Percentiles rank a stretch among this genome's conserved stretches.
phyloP scores from a whole-genome alignment of 2,113 vertebrate genomes.

The Strigops habroptila region DNA sequence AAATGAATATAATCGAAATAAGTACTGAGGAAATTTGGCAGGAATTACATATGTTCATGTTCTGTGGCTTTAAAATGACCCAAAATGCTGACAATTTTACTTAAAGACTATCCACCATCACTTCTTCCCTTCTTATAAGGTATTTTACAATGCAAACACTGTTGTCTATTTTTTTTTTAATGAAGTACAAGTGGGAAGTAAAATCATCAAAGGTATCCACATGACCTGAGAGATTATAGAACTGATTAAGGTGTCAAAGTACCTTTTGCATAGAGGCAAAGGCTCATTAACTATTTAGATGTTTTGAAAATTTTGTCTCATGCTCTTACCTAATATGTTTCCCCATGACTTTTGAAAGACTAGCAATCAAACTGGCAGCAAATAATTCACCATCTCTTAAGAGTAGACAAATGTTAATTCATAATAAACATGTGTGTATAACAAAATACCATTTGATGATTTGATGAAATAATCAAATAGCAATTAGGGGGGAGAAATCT shows the following conservation, averaged over 20 bases:
- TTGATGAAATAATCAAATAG: neutral
- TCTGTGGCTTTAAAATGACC: neutral
- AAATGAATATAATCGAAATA: neutral
- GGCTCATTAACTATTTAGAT: neutral
- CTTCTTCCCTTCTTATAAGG: neutral
- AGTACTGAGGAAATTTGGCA: neutral
- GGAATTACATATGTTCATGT: neutral
- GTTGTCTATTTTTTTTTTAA: neutral
- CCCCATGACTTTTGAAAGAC: conserved; percentile 7
- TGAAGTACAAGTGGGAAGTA: neutral
- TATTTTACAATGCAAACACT: neutral
- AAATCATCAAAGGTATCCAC: neutral
- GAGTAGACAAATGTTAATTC: conserved; percentile 21
- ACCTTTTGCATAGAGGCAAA: neutral
- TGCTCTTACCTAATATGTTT: neutral
- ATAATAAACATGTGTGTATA: neutral
- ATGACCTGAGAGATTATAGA: neutral
- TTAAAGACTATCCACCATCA: neutral
- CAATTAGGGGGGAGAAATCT: neutral
- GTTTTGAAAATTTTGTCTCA: neutral
- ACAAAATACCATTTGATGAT: neutral
- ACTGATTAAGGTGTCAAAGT: neutral
- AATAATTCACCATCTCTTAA: conserved; percentile 35
- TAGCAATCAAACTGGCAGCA: conserved; percentile 36
- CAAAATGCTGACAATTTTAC: neutral